phyloP scores from a whole-genome alignment of 2,888 invertebrate genomes.

The Odontomyia ornata region DNA sequence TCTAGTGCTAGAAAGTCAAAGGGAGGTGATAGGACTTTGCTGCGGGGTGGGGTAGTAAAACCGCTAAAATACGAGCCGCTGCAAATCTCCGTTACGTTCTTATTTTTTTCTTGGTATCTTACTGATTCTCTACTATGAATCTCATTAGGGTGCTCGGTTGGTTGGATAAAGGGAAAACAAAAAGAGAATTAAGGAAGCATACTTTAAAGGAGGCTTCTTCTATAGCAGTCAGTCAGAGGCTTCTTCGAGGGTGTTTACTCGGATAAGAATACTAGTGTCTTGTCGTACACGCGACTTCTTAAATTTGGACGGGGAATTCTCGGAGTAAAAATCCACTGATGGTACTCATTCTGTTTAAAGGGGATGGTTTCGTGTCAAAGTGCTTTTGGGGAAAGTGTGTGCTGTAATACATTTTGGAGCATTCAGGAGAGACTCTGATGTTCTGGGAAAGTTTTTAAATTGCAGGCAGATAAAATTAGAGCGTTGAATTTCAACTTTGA shows the following conservation, averaged over 20 bases:
- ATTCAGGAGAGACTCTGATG: no score
- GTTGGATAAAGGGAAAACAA: constrained; percentile 7
- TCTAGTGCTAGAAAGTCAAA: not conserved
- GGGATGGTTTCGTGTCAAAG: no score
- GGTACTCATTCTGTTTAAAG: not conserved
- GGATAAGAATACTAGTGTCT: no score
- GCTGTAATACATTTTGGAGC: no score
- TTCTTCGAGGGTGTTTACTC: no score
- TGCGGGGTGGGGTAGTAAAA: not conserved
- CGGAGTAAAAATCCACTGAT: not conserved
- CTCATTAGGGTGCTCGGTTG: not conserved
- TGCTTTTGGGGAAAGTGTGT: no score
- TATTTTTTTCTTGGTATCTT: not conserved
- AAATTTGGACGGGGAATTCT: not conserved
- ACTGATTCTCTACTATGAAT: not conserved
- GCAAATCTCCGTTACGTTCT: not conserved
- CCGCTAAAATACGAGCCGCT: no score
- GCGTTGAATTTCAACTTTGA: no score
- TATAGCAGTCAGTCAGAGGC: no score
- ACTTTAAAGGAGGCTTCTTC: not conserved
- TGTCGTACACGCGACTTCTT: not conserved
- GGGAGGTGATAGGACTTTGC: not conserved
- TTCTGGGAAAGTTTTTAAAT: no score
- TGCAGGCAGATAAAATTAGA: no score
- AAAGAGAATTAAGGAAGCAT: constrained; percentile 2